Base-by-base conservation (phyloP, 2,797 vertebrate species). In the Phoxinus dragarum region DNA sequence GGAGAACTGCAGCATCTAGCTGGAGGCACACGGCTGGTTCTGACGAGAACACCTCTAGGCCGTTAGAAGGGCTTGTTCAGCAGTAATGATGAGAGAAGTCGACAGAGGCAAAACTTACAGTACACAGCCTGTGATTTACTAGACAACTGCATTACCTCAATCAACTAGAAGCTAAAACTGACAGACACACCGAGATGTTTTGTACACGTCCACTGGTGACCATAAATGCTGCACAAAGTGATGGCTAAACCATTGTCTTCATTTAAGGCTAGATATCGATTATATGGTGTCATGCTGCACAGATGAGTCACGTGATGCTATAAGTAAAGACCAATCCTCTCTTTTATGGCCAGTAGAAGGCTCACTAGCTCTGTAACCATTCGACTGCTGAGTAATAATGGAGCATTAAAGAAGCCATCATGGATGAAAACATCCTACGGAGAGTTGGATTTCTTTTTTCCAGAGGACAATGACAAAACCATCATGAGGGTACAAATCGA, bases 11-110 rank as follows among this genome's bases (percentile, higher is more conserved):
- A 49, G 40, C 21, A 66, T 80, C 68, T 80, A 71, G 76, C 84
- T 80, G 34, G 68, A 80, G 69, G 84, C 77, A 27, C 34, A 59
- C 59, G 21, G 49, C 42, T 36, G 54, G 10, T 73, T 85, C 77
- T 52, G 69, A 66, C 31, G 5, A 73, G 56, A 85, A 66, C 68
- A 74, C 42, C 77, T 80, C 34, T 54, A 56, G 67, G 84, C 54
- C 21, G 14, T 80, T 21, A 54, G 27, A 59, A 78, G 36, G 27
- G 38, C 31, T 84, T 73, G 77, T 74, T 85, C 34, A 66, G 68
- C 84, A 38, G 40, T 73, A 85, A 85, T 52, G 68, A 85, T 64
- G 68, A 80, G 66, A 72, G 14, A 36, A 79, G 52, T 34, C 21
- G n/a, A 84, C 23, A 44, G 81, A 83, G 16, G 61, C 38, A 16